Percentiles rank a stretch among this genome's conserved stretches.
Evolutionary conservation across 2,797 vertebrate species (phyloP).

Genomic region (Amblyopsis hoosieri): DNA sequence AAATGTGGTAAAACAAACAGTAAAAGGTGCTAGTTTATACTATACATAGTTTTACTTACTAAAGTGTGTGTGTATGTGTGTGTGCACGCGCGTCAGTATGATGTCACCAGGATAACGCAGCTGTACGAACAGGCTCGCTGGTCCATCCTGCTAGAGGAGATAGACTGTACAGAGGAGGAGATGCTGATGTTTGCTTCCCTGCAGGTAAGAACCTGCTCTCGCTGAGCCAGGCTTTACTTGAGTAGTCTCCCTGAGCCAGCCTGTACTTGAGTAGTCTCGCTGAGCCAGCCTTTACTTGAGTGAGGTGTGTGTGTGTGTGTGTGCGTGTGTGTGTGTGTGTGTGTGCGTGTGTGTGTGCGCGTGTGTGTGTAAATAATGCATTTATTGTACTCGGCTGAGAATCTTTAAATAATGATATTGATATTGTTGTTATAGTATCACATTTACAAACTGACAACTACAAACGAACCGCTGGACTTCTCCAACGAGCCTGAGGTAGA

Average conservation of each 20-base stretch:
- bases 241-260: too few species aligned
- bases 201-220: slow-evolving; percentile 78
- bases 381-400: neutral
- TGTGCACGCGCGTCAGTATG: slow-evolving; percentile 80
- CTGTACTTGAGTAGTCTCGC: too few species aligned
- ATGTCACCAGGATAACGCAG: slow-evolving; percentile 93
- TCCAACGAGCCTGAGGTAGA: slow-evolving; percentile 88
- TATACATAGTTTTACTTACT: neutral
- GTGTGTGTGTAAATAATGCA: neutral
- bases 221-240: too few species aligned
- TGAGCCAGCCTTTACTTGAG: neutral
- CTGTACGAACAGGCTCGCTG: slow-evolving; percentile 98
- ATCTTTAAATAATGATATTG: neutral
- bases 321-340: too few species aligned
- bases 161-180: slow-evolving; percentile 97
- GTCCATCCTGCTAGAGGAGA: slow-evolving; percentile 93
- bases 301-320: too few species aligned
- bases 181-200: slow-evolving; percentile 97
- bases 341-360: too few species aligned
- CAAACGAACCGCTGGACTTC: slow-evolving; percentile 79
- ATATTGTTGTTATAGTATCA: slow-evolving; percentile 84
- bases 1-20: too few species aligned
- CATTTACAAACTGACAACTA: slow-evolving; percentile 89
- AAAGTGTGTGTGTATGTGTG: neutral
- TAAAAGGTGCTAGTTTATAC: too few species aligned